Percentiles rank a stretch among this genome's conserved stretches.
phyloP scores from a whole-genome alignment of 2,888 invertebrate species.

The Sarcophaga rosellei region DNA sequence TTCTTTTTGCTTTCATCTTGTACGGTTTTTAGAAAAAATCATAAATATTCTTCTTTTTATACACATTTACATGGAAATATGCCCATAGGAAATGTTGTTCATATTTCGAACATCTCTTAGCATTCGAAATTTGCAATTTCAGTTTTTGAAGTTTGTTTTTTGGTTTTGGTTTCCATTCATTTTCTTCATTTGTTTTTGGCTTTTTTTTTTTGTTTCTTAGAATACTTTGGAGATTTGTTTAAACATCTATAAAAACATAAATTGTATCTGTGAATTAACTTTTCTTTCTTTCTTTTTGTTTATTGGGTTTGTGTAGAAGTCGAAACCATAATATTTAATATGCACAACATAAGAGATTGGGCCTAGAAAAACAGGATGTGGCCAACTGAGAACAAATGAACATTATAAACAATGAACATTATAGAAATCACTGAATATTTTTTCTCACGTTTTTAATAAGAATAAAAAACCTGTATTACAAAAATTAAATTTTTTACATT shows the following conservation, averaged over 20 bases:
- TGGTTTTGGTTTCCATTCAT: slow-evolving; percentile 19
- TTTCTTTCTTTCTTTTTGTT: neutral
- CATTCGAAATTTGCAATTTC: slow-evolving; percentile 46
- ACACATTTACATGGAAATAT: slow-evolving; percentile 38
- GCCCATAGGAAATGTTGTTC: slow-evolving; percentile 59
- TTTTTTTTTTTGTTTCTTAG: slow-evolving; percentile 35
- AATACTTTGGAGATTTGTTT: slow-evolving; percentile 64
- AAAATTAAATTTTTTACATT: no score
- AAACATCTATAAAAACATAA: slow-evolving; percentile 61
- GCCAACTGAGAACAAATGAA: slow-evolving; percentile 14
- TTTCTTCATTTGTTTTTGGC: slow-evolving; percentile 29
- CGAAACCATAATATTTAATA: slow-evolving; percentile 58
- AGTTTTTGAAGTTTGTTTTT: slow-evolving; percentile 44
- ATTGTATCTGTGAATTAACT: slow-evolving; percentile 60
- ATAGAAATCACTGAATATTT: no score
- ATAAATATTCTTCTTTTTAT: slow-evolving; percentile 44
- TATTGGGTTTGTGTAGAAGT: slow-evolving; percentile 41
- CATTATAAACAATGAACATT: neutral
- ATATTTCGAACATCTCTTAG: slow-evolving; percentile 44
- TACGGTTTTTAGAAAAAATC: slow-evolving; percentile 54
- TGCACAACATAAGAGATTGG: slow-evolving; percentile 46
- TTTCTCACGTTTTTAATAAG: no score
- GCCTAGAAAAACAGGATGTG: slow-evolving; percentile 56
- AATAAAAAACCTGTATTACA: no score
- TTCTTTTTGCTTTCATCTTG: slow-evolving; percentile 9